These are phyloP conservation scores for Laodelphax striatellus DNA, from an alignment of 1,140 invertebrate genomes.

Conservation along the genomic window DNA sequence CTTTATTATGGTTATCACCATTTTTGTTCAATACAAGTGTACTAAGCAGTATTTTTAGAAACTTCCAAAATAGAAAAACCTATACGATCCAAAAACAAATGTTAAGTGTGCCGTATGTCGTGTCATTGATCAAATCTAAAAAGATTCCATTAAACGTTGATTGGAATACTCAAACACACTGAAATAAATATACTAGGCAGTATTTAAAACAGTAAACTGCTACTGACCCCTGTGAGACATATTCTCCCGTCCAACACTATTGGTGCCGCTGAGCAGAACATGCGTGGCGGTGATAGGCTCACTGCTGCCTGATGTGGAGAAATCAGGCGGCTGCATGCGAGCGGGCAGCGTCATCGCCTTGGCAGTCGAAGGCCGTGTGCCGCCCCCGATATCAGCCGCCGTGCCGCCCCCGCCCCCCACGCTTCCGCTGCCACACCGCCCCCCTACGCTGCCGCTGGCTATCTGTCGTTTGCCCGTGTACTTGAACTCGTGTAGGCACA, in stretches of 20 bases:
- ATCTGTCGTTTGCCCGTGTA: slow-evolving; percentile 74
- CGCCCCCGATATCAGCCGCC: slow-evolving; percentile 35
- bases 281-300: slow-evolving; percentile 21
- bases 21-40: too few relatives aligned
- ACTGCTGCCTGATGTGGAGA: slow-evolving; percentile 30
- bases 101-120: too few relatives aligned
- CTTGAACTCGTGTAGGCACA: slow-evolving; percentile 77
- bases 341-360: slow-evolving; percentile 67
- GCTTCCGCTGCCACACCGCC: slow-evolving; percentile 33
- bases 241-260: slow-evolving; percentile 25
- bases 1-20: too few relatives aligned
- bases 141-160: too few relatives aligned
- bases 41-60: too few relatives aligned
- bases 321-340: slow-evolving; percentile 58
- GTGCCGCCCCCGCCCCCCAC: slow-evolving; percentile 30
- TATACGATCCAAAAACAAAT: too few relatives aligned
- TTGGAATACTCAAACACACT: too few relatives aligned
- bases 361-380: slow-evolving; percentile 38
- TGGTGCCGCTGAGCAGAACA: slow-evolving; percentile 20
- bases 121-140: too few relatives aligned
- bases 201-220: too few relatives aligned
- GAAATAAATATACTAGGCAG: too few relatives aligned
- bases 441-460: slow-evolving; percentile 30
- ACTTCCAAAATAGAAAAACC: too few relatives aligned
- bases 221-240: slow-evolving; percentile 9